A percentile compares a stretch with the other conserved stretches of the same genome.
phyloP scores from a whole-genome alignment of 1,140 invertebrate genomes.

The Antheraea mylitta region DNA sequence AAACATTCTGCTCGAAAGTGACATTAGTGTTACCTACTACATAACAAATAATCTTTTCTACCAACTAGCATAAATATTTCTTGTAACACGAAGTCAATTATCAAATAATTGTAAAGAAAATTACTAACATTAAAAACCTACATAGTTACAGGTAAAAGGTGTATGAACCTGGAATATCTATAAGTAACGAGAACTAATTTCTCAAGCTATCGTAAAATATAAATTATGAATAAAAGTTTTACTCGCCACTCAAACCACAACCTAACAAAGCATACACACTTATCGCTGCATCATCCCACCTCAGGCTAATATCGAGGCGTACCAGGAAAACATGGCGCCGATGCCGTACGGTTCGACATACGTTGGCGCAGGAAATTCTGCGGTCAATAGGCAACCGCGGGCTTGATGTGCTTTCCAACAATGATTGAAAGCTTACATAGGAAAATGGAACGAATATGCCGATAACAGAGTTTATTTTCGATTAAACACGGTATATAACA shows the following conservation, averaged over 20 bases:
- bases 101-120: no score
- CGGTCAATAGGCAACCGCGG: background rate
- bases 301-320: background rate
- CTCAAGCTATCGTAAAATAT: no score
- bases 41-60: no score
- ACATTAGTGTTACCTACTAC: no score
- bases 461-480: background rate
- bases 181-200: no score
- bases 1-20: no score
- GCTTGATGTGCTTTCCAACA: conserved; percentile 1
- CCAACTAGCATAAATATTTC: no score
- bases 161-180: no score
- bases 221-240: no score
- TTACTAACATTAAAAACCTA: no score
- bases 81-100: no score
- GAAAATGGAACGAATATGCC: background rate
- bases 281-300: background rate
- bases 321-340: conserved; percentile 1
- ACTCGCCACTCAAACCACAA: background rate
- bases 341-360: background rate
- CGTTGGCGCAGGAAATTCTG: background rate
- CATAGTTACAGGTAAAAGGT: no score
- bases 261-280: background rate
- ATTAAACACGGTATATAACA: background rate
- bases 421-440: background rate